A percentile compares a stretch with the other conserved stretches of the same genome.
Conservation (phyloP, 2,888 invertebrate species). For the Deilephila porcellus region DNA sequence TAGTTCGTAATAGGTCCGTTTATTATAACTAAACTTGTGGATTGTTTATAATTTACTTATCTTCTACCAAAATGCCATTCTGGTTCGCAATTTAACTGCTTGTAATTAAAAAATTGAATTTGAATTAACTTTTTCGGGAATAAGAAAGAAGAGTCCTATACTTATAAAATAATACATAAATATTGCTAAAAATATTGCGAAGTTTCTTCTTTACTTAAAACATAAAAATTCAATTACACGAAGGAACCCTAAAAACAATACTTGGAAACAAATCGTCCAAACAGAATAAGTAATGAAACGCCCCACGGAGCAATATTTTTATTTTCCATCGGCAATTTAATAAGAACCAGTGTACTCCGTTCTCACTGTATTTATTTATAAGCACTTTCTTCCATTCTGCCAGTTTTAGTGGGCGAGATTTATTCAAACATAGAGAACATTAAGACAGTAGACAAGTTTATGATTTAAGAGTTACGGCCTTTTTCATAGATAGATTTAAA, state of each 20-base stretch:
- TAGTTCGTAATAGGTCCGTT: too few relatives aligned
- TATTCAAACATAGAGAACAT: conserved; percentile 15
- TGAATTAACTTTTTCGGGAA: too few relatives aligned
- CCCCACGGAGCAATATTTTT: conserved; percentile 63
- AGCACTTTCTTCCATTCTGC: conserved; percentile 37
- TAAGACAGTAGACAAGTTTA: too few relatives aligned
- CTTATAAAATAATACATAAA: too few relatives aligned
- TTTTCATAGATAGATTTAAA: too few relatives aligned
- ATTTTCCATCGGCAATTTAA: conserved; percentile 66
- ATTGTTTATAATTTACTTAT: too few relatives aligned
- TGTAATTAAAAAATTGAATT: too few relatives aligned
- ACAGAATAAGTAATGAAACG: conserved; percentile 74
- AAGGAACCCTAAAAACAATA: conserved; percentile 45
- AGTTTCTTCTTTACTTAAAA: background rate
- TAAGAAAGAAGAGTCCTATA: too few relatives aligned
- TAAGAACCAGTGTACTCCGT: conserved; percentile 56
- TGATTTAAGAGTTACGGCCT: too few relatives aligned
- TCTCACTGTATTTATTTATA: conserved; percentile 43
- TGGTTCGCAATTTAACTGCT: too few relatives aligned
- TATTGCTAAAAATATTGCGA: background rate
- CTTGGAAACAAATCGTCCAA: conserved; percentile 64
- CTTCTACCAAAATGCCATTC: too few relatives aligned
- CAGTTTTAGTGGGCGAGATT: conserved; percentile 20
- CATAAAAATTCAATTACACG: background rate
- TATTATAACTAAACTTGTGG: too few relatives aligned